Percentiles rank a stretch among this genome's conserved stretches.
These are phyloP conservation scores for Bruchidius siliquastri DNA, from an alignment of 2,888 invertebrate species.

Conservation along the genomic window DNA sequence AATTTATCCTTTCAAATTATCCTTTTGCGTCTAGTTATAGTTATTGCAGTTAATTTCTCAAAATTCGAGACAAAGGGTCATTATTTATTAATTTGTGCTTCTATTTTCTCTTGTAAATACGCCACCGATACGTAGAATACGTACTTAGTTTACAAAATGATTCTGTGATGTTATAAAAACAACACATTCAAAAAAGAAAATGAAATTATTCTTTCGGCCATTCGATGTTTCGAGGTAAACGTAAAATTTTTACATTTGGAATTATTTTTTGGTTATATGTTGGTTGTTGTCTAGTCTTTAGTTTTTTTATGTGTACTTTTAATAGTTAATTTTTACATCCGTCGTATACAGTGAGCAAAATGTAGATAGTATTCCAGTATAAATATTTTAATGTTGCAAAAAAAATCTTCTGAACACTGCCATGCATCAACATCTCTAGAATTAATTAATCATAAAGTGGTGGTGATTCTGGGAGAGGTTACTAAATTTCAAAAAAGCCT, in stretches of 20 bases:
- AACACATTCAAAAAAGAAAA: conserved; percentile 16
- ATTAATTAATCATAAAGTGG: too few relatives aligned
- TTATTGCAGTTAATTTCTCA: too few relatives aligned
- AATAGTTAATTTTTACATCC: not conserved
- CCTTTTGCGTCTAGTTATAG: too few relatives aligned
- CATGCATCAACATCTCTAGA: too few relatives aligned
- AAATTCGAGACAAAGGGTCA: not conserved
- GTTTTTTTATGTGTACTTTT: conserved; percentile 22
- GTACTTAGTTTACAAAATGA: conserved; percentile 11
- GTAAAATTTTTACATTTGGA: conserved; percentile 14
- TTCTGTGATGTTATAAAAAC: conserved; percentile 23
- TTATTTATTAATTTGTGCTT: not conserved
- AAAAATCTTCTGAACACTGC: too few relatives aligned
- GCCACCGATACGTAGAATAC: not conserved
- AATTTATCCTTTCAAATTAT: too few relatives aligned
- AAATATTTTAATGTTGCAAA: conserved; percentile 3
- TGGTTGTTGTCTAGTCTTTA: conserved; percentile 43
- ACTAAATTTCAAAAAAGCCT: too few relatives aligned
- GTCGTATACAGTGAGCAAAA: not conserved
- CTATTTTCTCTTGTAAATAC: not conserved
- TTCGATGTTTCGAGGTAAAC: conserved; percentile 6
- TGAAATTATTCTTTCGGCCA: conserved; percentile 17
- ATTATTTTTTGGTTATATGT: conserved; percentile 25
- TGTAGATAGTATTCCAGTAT: conserved; percentile 19
- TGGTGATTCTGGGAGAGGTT: too few relatives aligned